A percentile compares a stretch with the other conserved stretches of the same genome.
phyloP scores from a whole-genome alignment of 2,113 vertebrate species.

The Oncorhynchus kisutch region DNA sequence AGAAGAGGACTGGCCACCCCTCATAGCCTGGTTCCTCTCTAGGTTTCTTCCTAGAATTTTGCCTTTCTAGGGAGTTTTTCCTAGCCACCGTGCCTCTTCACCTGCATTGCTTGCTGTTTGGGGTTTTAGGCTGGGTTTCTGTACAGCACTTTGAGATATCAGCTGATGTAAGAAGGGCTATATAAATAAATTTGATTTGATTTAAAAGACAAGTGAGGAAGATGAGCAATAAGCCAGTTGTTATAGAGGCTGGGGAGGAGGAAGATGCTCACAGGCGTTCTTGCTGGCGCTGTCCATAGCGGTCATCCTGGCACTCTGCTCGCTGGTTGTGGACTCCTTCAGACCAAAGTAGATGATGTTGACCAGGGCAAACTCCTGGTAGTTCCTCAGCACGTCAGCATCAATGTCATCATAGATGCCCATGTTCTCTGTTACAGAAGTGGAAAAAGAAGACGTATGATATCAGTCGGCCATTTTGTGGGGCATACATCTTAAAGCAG shows the following conservation, averaged over 20 bases:
- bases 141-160: too few species aligned
- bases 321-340: constrained; percentile 90
- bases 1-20: too few species aligned
- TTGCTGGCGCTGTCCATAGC: constrained; percentile 98
- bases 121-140: too few species aligned
- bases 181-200: too few species aligned
- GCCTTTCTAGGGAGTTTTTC: too few species aligned
- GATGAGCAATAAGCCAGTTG: neutral
- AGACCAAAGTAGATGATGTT: constrained; percentile 90
- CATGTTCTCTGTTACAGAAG: constrained; percentile 80
- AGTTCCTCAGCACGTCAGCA: constrained; percentile 93
- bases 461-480: neutral
- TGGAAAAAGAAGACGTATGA: neutral
- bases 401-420: constrained; percentile 94
- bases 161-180: too few species aligned
- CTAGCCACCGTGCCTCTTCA: too few species aligned
- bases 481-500: neutral
- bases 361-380: constrained; percentile 92
- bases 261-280: constrained; percentile 86
- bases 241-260: neutral
- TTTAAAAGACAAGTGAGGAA: neutral
- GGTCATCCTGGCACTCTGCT: constrained; percentile 97
- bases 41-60: too few species aligned
- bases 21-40: too few species aligned
- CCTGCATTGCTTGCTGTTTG: too few species aligned